Base-by-base conservation (phyloP, 2,888 invertebrate species). In the Dryococelus australis region DNA sequence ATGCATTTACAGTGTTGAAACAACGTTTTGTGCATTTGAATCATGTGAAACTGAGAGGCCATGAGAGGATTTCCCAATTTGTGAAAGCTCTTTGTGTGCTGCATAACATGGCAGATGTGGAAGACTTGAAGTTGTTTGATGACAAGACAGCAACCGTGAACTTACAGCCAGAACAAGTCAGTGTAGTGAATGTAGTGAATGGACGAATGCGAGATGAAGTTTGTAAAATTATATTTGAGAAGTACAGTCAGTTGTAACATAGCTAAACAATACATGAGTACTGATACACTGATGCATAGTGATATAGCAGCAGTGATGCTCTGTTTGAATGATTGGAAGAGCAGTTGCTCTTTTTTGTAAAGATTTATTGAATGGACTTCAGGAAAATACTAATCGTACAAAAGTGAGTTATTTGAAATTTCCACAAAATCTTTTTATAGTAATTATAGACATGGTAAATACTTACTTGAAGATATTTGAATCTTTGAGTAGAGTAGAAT, bases 1-100 rank as follows among this genome's bases (percentile, higher is more conserved):
- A 65, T 65, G 65, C 65, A 0, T 65, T 65, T 65, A 65, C 65
- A 65, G 65, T 65, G 65, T n/a, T 65, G 65, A 65, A 65, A 65
- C 65, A 65, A 65, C 65, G 65, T 12, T 65, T 65, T 20, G 16
- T 65, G 65, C 65, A 65, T 65, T 65, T 65, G 65, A 65, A 65
- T 65, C 65, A 65, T 16, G 65, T 65, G 65, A 65, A 65, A 65
- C 65, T 65, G n/a, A 65, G 65, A 24, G 65, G 65, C n/a, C n/a
- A n/a, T 65, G 65, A 65, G n/a, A 65, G 65, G 65, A 65, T 65
- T 65, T 65, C 65, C 65, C 65, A 65, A 24, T 65, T 65, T 65
- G 65, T 65, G 65, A 65, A 24, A 65, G 65, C 65, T 65, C 65
- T 65, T n/a, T 65, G 65, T 65, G 65, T 65, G n/a, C n/a, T 65